Conservation (phyloP, 2,797 vertebrate species). For the Euthynnus affinis region DNA sequence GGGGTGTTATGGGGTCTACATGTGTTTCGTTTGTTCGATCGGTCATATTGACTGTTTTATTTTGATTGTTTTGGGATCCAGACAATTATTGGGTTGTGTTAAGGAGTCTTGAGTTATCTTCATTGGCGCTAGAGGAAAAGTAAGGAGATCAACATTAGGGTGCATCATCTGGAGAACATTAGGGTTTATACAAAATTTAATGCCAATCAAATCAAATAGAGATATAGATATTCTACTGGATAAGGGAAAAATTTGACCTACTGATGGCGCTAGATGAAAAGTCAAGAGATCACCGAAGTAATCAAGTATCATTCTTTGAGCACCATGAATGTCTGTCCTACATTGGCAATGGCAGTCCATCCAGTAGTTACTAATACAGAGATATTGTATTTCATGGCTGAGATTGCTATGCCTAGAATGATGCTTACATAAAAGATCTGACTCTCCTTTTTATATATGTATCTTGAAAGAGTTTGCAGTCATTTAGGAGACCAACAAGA, state of each 20-base stretch:
- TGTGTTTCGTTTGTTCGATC: too few relatives aligned
- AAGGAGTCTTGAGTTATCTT: too few relatives aligned
- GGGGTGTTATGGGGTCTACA: too few relatives aligned
- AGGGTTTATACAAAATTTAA: not conserved
- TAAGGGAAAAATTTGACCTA: not conserved
- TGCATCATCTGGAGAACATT: not conserved
- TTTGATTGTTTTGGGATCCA: too few relatives aligned
- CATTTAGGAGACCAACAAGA: not conserved
- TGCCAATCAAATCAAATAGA: not conserved
- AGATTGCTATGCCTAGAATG: too few relatives aligned
- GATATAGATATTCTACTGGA: not conserved
- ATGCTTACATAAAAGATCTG: not conserved
- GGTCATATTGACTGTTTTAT: too few relatives aligned
- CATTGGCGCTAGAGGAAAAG: not conserved
- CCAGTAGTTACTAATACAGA: not conserved
- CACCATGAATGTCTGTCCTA: not conserved
- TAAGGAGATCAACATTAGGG: too few relatives aligned
- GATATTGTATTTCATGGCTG: conserved; percentile 1
- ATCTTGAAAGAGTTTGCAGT: conserved; percentile 4
- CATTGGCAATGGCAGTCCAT: not conserved
- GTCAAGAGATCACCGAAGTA: not conserved
- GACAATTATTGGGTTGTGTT: too few relatives aligned
- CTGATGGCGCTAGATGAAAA: not conserved
- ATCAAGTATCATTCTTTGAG: not conserved
- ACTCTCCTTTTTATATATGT: too few relatives aligned